phyloP scores from a whole-genome alignment of 2,888 invertebrate genomes.

The Caenorhabditis becei region DNA sequence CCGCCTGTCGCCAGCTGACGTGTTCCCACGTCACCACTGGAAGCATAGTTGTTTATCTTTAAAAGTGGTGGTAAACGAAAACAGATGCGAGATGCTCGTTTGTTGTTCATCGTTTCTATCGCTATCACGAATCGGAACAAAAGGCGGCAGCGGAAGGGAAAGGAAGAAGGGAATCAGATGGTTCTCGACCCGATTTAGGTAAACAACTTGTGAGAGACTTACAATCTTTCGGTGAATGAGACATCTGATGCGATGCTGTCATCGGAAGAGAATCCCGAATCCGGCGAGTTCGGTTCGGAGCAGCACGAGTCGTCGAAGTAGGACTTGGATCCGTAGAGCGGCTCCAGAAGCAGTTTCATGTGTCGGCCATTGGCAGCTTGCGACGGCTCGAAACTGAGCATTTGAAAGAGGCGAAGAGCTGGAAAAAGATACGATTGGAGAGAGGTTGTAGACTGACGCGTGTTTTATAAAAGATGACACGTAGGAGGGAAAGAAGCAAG shows the following conservation, averaged over 20 bases:
- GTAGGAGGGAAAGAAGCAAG: not conserved
- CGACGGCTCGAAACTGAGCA: conserved; percentile 34
- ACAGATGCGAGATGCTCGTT: conserved; percentile 16
- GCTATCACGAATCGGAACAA: conserved; percentile 29
- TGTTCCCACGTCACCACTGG: conserved; percentile 7
- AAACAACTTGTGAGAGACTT: conserved; percentile 47
- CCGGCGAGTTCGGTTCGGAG: conserved; percentile 66
- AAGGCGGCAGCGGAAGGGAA: not conserved
- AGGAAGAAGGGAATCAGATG: conserved; percentile 23
- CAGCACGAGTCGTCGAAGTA: conserved; percentile 54
- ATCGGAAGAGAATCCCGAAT: conserved; percentile 71
- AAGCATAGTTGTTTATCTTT: conserved; percentile 42
- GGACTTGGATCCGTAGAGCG: conserved; percentile 21
- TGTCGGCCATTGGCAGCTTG: conserved; percentile 9
- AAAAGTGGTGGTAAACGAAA: conserved; percentile 39
- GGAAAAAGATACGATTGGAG: conserved; percentile 11
- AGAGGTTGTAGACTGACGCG: conserved; percentile 2
- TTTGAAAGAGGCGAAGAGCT: conserved; percentile 17
- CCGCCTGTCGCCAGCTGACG: conserved; percentile 39
- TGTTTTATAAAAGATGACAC: conserved; percentile 16
- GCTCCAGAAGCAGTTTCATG: conserved; percentile 53
- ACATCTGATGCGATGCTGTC: conserved; percentile 57
- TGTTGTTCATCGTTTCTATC: not conserved
- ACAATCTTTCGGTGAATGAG: conserved; percentile 52
- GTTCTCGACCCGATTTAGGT: conserved; percentile 26